A percentile compares a stretch with the other conserved stretches of the same genome.
Conservation (phyloP, 2,797 vertebrate species). For the Amblyopsis hoosieri region DNA sequence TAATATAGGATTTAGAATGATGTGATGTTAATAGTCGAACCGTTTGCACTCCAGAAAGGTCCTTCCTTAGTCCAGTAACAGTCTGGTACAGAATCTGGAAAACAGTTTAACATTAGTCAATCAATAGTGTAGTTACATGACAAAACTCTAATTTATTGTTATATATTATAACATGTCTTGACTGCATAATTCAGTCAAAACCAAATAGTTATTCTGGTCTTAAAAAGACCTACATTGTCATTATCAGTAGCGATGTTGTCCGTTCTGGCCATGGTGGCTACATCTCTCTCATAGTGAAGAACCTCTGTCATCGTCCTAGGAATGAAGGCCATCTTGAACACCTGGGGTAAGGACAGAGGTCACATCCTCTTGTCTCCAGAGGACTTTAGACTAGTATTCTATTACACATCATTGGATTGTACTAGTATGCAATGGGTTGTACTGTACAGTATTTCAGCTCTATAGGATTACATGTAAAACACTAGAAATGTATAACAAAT, state of each 20-base stretch:
- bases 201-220: neutral
- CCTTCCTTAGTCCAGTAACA: constrained; percentile 91
- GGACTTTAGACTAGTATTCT: neutral
- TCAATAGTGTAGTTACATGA: no score
- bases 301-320: constrained; percentile 89
- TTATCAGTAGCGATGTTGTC: constrained; percentile 15
- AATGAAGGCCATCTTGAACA: constrained; percentile 87
- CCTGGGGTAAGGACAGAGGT: constrained; percentile 39
- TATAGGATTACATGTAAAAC: no score
- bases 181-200: neutral
- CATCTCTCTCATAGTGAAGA: constrained; percentile 84
- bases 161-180: neutral
- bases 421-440: no score
- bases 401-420: neutral
- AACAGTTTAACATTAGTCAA: constrained; percentile 44
- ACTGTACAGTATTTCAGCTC: no score
- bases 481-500: no score
- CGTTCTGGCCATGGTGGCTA: constrained; percentile 46
- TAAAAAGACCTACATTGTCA: constrained; percentile 26
- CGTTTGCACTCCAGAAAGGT: constrained; percentile 91
- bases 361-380: neutral
- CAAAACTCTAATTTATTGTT: neutral
- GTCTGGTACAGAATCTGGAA: constrained; percentile 93
- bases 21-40: constrained; percentile 65
- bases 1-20: neutral